phyloP scores from a whole-genome alignment of 2,797 vertebrate species.

The Malurus leucopterus region DNA sequence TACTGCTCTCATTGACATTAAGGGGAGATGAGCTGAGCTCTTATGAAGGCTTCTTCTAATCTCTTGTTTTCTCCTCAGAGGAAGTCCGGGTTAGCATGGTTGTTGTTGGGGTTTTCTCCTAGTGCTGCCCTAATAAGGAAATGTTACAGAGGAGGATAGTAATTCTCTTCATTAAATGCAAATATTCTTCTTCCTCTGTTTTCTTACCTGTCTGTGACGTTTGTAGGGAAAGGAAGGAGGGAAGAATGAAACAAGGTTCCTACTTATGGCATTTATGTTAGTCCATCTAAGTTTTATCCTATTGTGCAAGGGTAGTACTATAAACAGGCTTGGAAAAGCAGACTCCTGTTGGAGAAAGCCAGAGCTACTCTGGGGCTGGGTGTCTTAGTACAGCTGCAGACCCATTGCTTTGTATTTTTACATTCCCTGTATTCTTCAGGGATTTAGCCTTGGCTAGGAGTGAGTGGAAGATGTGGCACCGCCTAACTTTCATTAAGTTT shows the following conservation, averaged over 20 bases:
- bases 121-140: neutral
- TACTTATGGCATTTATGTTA: neutral
- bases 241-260: neutral
- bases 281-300: neutral
- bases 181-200: neutral
- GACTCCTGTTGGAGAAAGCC: neutral
- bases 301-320: neutral
- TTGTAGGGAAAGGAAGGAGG: neutral
- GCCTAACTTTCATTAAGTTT: neutral
- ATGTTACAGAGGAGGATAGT: neutral
- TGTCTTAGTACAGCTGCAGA: neutral
- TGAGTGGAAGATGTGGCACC: neutral
- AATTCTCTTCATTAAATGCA: neutral
- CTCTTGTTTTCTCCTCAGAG: neutral
- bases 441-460: neutral
- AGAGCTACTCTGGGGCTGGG: neutral
- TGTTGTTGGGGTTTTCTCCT: neutral
- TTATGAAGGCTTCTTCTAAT: neutral
- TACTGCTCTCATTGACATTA: neutral
- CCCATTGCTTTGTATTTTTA: neutral
- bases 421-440: neutral
- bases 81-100: neutral
- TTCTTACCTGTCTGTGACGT: neutral
- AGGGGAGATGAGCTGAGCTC: neutral
- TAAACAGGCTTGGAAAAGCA: neutral